phyloP scores from a whole-genome alignment of 2,113 vertebrate species.

The Gavia stellata region DNA sequence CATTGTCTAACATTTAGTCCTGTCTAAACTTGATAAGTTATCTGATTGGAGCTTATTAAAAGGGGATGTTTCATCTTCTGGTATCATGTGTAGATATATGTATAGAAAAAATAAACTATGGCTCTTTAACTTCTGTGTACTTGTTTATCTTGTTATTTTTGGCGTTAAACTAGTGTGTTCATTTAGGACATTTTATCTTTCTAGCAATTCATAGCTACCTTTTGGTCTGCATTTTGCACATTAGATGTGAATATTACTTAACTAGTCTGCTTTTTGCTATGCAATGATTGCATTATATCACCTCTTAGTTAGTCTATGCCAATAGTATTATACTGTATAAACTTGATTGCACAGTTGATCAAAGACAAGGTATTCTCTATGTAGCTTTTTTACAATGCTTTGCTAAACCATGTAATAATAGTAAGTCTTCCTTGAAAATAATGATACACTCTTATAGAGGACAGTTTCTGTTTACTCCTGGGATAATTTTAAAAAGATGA shows the following conservation, averaged over 20 bases:
- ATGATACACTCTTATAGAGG: constrained; percentile 79
- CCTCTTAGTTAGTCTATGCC: constrained; percentile 82
- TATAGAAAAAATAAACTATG: constrained; percentile 80
- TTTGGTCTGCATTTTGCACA: constrained; percentile 97
- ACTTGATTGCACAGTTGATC: constrained; percentile 83
- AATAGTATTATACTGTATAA: constrained; percentile 81
- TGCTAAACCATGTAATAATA: constrained; percentile 83
- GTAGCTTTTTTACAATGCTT: constrained; percentile 84
- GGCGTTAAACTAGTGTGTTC: constrained; percentile 75
- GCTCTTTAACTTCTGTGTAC: constrained; percentile 75
- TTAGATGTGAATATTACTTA: constrained; percentile 89
- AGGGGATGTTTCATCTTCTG: constrained; percentile 71
- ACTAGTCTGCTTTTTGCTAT: constrained; percentile 97
- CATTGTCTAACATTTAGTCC: constrained; percentile 71
- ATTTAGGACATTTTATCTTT: constrained; percentile 68
- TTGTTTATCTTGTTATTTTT: constrained; percentile 79
- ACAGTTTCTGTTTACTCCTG: constrained; percentile 80
- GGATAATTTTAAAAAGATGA: constrained; percentile 79
- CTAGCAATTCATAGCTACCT: constrained; percentile 75
- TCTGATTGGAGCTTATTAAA: constrained; percentile 59
- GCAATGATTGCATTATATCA: constrained; percentile 90
- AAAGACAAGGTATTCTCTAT: constrained; percentile 81
- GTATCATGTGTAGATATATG: constrained; percentile 78
- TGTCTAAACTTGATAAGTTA: constrained; percentile 68
- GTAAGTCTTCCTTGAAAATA: constrained; percentile 86